These are phyloP conservation scores for Homalodisca vitripennis DNA, from an alignment of 1,140 invertebrate species.

Conservation along the genomic window DNA sequence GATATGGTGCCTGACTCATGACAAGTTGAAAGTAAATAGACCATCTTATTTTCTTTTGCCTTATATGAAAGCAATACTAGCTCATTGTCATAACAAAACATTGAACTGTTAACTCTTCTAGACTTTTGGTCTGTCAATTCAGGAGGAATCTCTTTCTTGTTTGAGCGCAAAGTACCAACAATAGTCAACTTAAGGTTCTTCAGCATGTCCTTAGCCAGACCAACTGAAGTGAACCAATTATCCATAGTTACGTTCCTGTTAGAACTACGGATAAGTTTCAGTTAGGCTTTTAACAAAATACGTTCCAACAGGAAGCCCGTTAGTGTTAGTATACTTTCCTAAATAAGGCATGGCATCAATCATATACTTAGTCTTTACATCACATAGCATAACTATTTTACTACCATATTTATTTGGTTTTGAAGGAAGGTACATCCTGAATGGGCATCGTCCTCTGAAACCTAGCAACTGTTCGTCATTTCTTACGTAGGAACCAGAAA, in stretches of 20 bases:
- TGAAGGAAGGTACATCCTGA: slow-evolving; percentile 50
- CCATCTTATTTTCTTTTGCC: slow-evolving; percentile 44
- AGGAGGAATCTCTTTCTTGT: slow-evolving; percentile 36
- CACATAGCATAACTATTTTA: slow-evolving; percentile 40
- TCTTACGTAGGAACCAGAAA: slow-evolving; percentile 26
- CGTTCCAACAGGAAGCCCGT: background rate
- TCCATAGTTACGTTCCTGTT: slow-evolving; percentile 48
- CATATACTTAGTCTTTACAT: slow-evolving; percentile 39
- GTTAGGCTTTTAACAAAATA: slow-evolving; percentile 34
- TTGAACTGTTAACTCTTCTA: background rate
- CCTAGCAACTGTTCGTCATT: slow-evolving; percentile 35
- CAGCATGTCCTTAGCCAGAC: slow-evolving; percentile 42
- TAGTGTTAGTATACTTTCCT: slow-evolving; percentile 34
- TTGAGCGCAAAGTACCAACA: slow-evolving; percentile 34
- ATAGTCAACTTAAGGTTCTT: slow-evolving; percentile 37
- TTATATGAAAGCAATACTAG: slow-evolving; percentile 46
- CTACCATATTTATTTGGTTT: slow-evolving; percentile 44
- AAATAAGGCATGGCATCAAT: slow-evolving; percentile 39
- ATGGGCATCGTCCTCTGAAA: slow-evolving; percentile 45
- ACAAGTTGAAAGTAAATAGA: slow-evolving; percentile 44
- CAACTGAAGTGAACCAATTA: slow-evolving; percentile 49
- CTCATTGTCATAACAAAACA: slow-evolving; percentile 43
- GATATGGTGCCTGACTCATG: slow-evolving; percentile 40
- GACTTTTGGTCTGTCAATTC: slow-evolving; percentile 12
- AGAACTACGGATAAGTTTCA: slow-evolving; percentile 29